Evolutionary conservation across 2,113 vertebrate species (phyloP).

Genomic region (Hemibates koningsi): DNA sequence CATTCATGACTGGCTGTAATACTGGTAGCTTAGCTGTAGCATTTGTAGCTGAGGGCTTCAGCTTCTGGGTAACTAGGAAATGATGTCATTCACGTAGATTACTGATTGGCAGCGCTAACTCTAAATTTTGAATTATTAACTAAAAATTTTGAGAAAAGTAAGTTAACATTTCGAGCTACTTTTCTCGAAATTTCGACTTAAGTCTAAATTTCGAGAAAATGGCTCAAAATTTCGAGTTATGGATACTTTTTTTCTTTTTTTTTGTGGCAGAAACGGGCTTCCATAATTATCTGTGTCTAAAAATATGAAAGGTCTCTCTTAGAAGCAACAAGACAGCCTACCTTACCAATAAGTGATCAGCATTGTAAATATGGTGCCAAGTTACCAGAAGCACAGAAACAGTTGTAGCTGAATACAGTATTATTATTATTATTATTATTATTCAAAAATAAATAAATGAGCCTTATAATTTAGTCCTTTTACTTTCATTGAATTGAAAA

Average conservation of each 20-base stretch:
- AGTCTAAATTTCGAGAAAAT: accelerated
- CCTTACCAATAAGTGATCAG: background rate
- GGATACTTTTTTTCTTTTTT: background rate
- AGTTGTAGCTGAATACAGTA: background rate
- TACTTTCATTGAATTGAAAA: background rate
- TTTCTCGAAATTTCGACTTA: background rate
- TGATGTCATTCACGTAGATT: accelerated
- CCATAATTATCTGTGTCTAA: background rate
- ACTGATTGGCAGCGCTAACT: background rate
- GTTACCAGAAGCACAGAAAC: background rate
- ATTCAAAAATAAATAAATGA: background rate
- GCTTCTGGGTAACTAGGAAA: background rate
- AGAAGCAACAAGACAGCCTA: background rate
- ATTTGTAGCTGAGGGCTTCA: background rate
- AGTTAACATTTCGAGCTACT: background rate
- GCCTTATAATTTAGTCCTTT: background rate
- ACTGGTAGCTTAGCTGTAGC: background rate
- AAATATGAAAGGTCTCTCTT: background rate
- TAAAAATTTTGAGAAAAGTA: background rate
- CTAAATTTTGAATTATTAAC: background rate
- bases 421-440: background rate
- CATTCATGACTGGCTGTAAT: background rate
- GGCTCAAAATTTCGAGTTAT: background rate
- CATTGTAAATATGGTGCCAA: background rate
- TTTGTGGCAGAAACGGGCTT: background rate